These are phyloP conservation scores for Sussaba pulchella DNA, from an alignment of 2,888 invertebrate genomes.

Conservation along the genomic window DNA sequence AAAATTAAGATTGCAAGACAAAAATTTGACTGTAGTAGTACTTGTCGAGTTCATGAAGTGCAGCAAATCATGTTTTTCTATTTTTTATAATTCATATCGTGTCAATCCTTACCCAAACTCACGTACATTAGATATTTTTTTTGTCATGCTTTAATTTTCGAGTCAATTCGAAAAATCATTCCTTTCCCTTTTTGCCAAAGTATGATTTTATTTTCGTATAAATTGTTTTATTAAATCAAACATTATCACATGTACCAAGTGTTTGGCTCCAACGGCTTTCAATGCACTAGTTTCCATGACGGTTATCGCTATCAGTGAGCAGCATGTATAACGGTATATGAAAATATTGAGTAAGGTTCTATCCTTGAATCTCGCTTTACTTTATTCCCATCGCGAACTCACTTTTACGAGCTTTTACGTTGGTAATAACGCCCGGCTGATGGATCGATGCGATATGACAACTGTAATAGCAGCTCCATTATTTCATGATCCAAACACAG, in stretches of 20 bases:
- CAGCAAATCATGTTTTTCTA: too few relatives aligned
- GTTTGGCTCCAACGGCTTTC: neutral
- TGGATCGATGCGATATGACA: constrained; percentile 9
- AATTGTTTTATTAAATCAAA: neutral
- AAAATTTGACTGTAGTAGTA: too few relatives aligned
- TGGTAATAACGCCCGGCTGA: neutral
- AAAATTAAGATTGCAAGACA: too few relatives aligned
- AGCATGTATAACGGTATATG: neutral
- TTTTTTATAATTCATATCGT: too few relatives aligned
- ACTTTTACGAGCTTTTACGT: neutral
- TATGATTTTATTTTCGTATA: too few relatives aligned
- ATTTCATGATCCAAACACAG: neutral
- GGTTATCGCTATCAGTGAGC: too few relatives aligned
- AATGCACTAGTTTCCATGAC: neutral
- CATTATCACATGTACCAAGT: neutral
- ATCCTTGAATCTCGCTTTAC: neutral
- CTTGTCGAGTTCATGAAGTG: too few relatives aligned
- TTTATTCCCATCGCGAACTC: neutral
- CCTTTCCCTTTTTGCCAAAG: too few relatives aligned
- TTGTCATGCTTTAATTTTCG: too few relatives aligned
- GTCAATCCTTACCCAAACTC: too few relatives aligned
- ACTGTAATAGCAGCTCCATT: neutral
- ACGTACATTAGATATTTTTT: too few relatives aligned
- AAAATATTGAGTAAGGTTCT: neutral
- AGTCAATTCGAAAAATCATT: too few relatives aligned